Conservation (phyloP, 2,888 invertebrate species). For the Drosophila quasianomalipes region DNA sequence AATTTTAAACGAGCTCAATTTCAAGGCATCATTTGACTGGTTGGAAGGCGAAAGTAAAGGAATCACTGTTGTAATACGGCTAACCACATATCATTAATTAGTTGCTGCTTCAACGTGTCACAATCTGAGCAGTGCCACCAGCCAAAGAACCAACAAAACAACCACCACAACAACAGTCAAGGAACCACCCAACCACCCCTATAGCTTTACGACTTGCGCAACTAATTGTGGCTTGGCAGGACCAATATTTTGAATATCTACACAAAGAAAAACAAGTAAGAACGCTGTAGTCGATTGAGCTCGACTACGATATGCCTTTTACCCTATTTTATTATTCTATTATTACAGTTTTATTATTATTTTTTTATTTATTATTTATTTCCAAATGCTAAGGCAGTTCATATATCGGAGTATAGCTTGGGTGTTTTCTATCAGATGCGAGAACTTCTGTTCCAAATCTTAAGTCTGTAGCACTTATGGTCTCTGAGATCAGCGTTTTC, state of each 20-base stretch:
- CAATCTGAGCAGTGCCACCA: slow-evolving; percentile 24
- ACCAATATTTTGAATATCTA: background rate
- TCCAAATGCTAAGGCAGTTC: background rate
- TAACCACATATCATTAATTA: slow-evolving; percentile 36
- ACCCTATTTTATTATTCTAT: background rate
- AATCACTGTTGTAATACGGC: background rate
- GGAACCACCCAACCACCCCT: slow-evolving; percentile 4
- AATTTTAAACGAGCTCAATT: background rate
- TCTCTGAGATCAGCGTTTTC: too few species aligned
- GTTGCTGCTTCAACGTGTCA: slow-evolving; percentile 40
- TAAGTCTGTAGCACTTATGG: too few species aligned
- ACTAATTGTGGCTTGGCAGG: slow-evolving; percentile 45
- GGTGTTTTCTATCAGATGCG: too few species aligned
- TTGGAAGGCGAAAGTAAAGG: background rate
- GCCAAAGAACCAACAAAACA: background rate
- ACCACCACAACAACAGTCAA: background rate
- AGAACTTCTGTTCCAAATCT: too few species aligned
- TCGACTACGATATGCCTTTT: background rate
- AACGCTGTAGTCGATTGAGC: background rate
- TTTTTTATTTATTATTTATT: too few species aligned
- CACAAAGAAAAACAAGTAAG: background rate
- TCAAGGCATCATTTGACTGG: background rate
- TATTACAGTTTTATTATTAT: background rate
- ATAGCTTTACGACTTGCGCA: slow-evolving; percentile 15
- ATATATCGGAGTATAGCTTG: too few species aligned